Evolutionary conservation across 2,113 vertebrate genomes (phyloP).

Genomic region (Gopherus flavomarginatus): DNA sequence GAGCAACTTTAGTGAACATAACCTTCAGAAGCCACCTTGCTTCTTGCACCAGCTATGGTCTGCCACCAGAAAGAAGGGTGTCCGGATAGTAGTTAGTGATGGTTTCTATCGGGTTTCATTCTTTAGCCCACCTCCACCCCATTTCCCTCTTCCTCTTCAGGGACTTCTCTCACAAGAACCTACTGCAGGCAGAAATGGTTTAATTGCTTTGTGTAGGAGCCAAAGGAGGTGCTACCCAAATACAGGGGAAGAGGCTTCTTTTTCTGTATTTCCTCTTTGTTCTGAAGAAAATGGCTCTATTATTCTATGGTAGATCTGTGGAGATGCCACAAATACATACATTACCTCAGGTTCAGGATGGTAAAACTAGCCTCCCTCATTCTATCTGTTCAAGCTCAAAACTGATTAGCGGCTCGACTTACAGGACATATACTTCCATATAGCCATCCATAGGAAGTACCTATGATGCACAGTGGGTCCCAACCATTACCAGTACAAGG

Average conservation of each 20-base stretch:
- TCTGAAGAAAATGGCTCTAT: neutral
- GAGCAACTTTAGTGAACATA: neutral
- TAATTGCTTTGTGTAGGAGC: neutral
- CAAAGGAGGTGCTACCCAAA: neutral
- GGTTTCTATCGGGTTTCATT: neutral
- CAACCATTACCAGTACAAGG: neutral
- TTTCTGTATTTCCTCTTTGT: neutral
- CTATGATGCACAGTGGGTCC: neutral
- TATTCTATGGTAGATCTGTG: neutral
- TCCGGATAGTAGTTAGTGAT: neutral
- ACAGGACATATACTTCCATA: neutral
- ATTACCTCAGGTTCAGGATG: neutral
- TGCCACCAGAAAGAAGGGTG: neutral
- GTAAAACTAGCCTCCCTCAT: neutral
- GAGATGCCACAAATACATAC: neutral
- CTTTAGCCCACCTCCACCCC: neutral
- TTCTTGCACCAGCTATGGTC: neutral
- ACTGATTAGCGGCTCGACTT: neutral
- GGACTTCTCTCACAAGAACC: neutral
- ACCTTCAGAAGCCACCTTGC: neutral
- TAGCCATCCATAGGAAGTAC: neutral
- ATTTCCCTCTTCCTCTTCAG: neutral
- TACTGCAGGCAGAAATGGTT: neutral
- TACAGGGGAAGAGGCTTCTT: neutral
- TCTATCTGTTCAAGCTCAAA: neutral